Conservation (phyloP, 2,888 invertebrate species). For the Mesochorus sp. region DNA sequence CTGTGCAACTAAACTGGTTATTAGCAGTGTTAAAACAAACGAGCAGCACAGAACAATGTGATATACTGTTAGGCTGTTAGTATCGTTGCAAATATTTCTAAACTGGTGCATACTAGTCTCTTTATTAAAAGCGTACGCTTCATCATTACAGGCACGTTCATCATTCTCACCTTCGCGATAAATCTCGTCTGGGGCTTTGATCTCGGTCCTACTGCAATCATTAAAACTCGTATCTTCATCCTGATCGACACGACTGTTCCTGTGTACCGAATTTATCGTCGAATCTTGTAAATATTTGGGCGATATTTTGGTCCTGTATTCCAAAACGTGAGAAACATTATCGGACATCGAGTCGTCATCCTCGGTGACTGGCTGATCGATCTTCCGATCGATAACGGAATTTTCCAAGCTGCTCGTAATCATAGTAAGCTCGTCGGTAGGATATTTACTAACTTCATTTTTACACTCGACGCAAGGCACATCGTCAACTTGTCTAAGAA, state of each 20-base stretch:
- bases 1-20: constrained; percentile 76
- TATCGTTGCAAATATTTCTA: constrained; percentile 72
- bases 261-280: background rate
- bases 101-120: constrained; percentile 59
- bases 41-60: constrained; percentile 75
- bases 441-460: constrained; percentile 18
- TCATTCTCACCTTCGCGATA: constrained; percentile 76
- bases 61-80: constrained; percentile 77
- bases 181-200: too few species aligned
- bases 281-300: background rate
- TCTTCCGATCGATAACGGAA: background rate
- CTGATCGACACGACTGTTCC: background rate
- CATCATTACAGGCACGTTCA: constrained; percentile 63
- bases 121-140: constrained; percentile 56
- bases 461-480: constrained; percentile 32
- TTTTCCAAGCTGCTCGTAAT: background rate
- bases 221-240: constrained; percentile 22
- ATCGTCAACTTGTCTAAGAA: constrained; percentile 49
- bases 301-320: background rate
- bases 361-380: background rate
- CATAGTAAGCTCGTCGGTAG: constrained; percentile 10
- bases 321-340: background rate
- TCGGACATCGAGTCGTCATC: background rate
- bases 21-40: constrained; percentile 77
- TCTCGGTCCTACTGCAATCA: too few species aligned